These are phyloP conservation scores for Candoia aspera DNA, from an alignment of 2,113 vertebrate genomes.

Conservation along the genomic window DNA sequence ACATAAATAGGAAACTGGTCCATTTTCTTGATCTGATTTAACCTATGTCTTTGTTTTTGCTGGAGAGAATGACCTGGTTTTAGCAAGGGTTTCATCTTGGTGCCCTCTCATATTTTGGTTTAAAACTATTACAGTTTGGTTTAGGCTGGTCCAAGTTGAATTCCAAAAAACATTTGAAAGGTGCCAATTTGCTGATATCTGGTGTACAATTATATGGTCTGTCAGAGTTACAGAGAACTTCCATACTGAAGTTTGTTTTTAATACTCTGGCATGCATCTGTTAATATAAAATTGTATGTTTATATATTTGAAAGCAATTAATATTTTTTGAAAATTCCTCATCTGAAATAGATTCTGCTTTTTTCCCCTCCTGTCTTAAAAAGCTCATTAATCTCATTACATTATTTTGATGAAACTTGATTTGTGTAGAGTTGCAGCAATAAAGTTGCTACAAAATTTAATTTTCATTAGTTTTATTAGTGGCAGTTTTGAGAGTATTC, in stretches of 20 bases:
- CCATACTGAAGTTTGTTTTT: background rate
- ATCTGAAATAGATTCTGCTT: background rate
- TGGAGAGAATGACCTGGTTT: too few species aligned
- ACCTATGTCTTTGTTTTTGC: background rate
- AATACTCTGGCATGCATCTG: background rate
- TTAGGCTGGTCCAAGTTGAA: too few species aligned
- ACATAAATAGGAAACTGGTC: background rate
- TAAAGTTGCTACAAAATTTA: background rate
- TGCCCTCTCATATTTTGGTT: too few species aligned
- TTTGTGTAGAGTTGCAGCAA: background rate
- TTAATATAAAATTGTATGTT: background rate
- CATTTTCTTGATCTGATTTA: background rate
- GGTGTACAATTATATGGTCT: background rate
- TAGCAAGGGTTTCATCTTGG: too few species aligned
- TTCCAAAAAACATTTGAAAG: too few species aligned
- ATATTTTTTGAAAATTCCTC: background rate
- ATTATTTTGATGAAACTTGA: background rate
- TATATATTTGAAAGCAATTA: background rate
- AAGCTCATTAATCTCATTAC: background rate
- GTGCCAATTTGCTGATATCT: background rate
- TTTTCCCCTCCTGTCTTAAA: background rate
- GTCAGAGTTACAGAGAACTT: background rate
- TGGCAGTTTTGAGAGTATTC: background rate
- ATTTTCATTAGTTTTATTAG: background rate
- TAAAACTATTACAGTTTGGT: too few species aligned